phyloP scores from a whole-genome alignment of 2,113 vertebrate genomes.

The Sinocyclocheilus grahami region DNA sequence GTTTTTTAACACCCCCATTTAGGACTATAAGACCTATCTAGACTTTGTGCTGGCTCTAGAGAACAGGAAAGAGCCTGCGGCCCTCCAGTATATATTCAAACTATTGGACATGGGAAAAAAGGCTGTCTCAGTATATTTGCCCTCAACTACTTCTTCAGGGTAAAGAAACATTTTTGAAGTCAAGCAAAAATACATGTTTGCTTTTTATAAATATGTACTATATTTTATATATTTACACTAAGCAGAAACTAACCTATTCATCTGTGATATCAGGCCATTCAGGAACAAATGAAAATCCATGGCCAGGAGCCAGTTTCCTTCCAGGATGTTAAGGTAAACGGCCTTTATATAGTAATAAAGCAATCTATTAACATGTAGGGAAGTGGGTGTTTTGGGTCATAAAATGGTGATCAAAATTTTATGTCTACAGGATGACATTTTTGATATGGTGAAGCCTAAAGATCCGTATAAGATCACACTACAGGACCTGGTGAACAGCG shows the following conservation, averaged over 20 bases:
- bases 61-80: constrained; percentile 97
- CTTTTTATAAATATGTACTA: background rate
- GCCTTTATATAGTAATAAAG: background rate
- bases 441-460: constrained; percentile 98
- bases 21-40: constrained; percentile 99
- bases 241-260: background rate
- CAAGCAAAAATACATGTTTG: background rate
- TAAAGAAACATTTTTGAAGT: constrained; percentile 66
- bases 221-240: background rate
- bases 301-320: constrained; percentile 95
- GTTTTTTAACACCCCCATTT: constrained; percentile 60
- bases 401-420: background rate
- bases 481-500: constrained; percentile 96
- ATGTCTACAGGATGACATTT: constrained; percentile 91
- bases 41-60: constrained; percentile 98
- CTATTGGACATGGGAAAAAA: constrained; percentile 97
- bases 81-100: constrained; percentile 96
- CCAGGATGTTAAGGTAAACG: constrained; percentile 92
- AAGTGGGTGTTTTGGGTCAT: background rate
- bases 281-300: constrained; percentile 97
- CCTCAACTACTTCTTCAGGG: constrained; percentile 98
- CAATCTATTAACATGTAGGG: background rate
- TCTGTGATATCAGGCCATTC: constrained; percentile 83
- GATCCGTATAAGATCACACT: constrained; percentile 94
- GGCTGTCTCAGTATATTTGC: constrained; percentile 95